Evolutionary conservation across 2,888 invertebrate genomes (phyloP).

Genomic region (Nephrotoma flavescens): DNA sequence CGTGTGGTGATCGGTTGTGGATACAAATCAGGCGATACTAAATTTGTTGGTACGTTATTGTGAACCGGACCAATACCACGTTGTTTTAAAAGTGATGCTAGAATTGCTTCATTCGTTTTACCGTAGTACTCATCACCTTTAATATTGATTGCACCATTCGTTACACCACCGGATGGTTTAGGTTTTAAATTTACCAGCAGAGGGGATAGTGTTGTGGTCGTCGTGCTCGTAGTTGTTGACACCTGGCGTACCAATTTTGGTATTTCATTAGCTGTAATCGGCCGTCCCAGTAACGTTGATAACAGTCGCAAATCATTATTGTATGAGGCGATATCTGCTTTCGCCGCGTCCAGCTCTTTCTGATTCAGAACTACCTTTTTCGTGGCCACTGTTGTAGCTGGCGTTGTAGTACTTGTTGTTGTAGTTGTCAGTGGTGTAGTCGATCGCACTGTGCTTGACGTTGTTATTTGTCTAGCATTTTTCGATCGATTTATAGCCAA

Average conservation of each 20-base stretch:
- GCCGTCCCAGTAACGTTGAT: constrained; percentile 18
- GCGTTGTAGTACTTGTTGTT: constrained; percentile 14
- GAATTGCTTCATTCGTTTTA: constrained; percentile 50
- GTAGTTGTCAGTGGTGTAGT: constrained; percentile 13
- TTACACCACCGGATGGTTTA: constrained; percentile 11
- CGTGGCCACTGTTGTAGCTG: constrained; percentile 21
- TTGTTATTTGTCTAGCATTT: constrained; percentile 12
- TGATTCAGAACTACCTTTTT: constrained; percentile 13
- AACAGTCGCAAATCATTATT: constrained; percentile 20
- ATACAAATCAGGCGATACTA: constrained; percentile 12
- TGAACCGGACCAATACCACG: constrained; percentile 57
- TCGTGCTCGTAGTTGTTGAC: constrained; percentile 25
- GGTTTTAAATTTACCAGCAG: not conserved
- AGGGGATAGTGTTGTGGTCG: constrained; percentile 20
- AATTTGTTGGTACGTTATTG: constrained; percentile 21
- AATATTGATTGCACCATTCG: constrained; percentile 6
- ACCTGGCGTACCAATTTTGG: constrained; percentile 16
- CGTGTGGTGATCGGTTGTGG: constrained; percentile 13
- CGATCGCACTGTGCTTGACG: constrained; percentile 12
- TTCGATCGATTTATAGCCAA: constrained; percentile 32
- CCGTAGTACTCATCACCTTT: constrained; percentile 29
- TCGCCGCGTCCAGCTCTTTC: constrained; percentile 12
- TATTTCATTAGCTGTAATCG: constrained; percentile 17
- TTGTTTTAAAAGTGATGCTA: constrained; percentile 53
- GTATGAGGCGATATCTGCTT: constrained; percentile 17